Evolutionary conservation across 2,888 invertebrate genomes (phyloP), one percentile per base, ranked within the genome.

Genomic region (Zootermopsis nevadensis): DNA sequence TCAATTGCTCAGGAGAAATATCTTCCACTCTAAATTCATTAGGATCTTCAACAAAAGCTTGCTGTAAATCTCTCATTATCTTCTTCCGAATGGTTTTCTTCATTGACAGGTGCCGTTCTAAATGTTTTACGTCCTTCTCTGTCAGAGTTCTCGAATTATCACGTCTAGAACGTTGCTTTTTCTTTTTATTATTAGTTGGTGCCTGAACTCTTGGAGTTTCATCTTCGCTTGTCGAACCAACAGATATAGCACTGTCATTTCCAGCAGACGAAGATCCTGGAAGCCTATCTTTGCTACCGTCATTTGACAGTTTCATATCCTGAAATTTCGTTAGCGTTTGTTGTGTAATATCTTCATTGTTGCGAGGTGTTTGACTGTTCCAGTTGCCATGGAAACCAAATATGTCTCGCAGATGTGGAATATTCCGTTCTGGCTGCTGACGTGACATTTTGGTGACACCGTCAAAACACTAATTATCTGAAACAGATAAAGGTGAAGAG

Each of bases 81-180:
- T 95, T 95, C 91, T 95, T 95, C 86, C 95, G 90, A 86, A 96
- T 95, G 30, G 95, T 96, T 89, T 96, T 96, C 91, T 96, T 96
- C 96, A 96, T 96, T 88, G 95, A 95, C 87, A 96, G 91, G 89
- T 96, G 95, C 86, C 95, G 91, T 88, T 96, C 96, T 69, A 96
- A 89, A 31, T 95, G 95, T 87, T 94, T 93, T 72, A 94, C 94
- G 82, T 88, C 88, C 76, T 85, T 77, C 87, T 93, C 93, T 24
- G 92, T 91, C 86, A 93, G 91, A 3, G 93, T 91, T 88, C 94
- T 93, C 89, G 92, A 94, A 88, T 94, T 94, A 86, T 94, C 94
- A 87, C 94, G 94, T 87, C 93, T 93, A 87, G 93, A 92, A 2
- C 89, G 89, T 86, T 91, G 91, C 88, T 92, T 93, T 88, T 93